A percentile compares a stretch with the other conserved stretches of the same genome.
Evolutionary conservation across 1,140 invertebrate genomes (phyloP).

Genomic region (Drosophila subobscura): DNA sequence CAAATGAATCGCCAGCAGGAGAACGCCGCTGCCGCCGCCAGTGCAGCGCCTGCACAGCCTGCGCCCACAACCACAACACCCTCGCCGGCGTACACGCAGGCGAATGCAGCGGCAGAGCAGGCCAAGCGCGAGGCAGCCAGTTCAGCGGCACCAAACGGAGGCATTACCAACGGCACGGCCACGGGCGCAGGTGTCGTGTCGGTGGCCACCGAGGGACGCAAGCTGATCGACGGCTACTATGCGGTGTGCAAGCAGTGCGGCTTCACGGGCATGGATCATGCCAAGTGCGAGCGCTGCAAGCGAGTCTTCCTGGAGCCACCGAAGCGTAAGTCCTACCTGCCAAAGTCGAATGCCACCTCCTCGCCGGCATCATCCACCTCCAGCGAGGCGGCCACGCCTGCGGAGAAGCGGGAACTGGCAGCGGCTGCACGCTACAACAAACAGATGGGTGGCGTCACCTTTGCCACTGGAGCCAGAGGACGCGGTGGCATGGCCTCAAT

Average conservation of each 20-base stretch:
- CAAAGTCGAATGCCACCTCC: conserved; percentile 44
- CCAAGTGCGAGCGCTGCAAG: conserved; percentile 88
- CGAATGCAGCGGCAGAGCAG: conserved; percentile 45
- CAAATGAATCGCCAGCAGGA: conserved; percentile 76
- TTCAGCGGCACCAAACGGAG: conserved; percentile 6
- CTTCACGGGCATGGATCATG: conserved; percentile 89
- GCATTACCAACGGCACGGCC: conserved; percentile 26
- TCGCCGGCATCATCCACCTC: conserved; percentile 53
- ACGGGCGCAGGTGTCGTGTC: conserved; percentile 70
- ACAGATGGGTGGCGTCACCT: conserved; percentile 23
- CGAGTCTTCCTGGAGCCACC: conserved; percentile 86
- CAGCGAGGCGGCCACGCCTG: conserved; percentile 42
- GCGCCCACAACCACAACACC: conserved; percentile 13
- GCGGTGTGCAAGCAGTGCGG: conserved; percentile 90
- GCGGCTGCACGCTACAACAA: conserved; percentile 31
- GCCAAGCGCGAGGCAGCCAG: conserved; percentile 54
- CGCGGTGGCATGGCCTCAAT: conserved; percentile 57
- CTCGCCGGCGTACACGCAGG: conserved; percentile 45
- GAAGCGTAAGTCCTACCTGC: conserved; percentile 85
- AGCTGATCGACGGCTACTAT: conserved; percentile 87
- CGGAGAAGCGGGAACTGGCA: conserved; percentile 61
- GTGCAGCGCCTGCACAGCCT: conserved; percentile 17
- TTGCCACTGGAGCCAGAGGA: conserved; percentile 21
- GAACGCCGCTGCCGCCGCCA: conserved; percentile 20
- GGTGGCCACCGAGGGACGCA: conserved; percentile 77